These are phyloP conservation scores for Peromyscus californicus DNA, from an alignment of 2,113 vertebrate species.

Conservation along the genomic window DNA sequence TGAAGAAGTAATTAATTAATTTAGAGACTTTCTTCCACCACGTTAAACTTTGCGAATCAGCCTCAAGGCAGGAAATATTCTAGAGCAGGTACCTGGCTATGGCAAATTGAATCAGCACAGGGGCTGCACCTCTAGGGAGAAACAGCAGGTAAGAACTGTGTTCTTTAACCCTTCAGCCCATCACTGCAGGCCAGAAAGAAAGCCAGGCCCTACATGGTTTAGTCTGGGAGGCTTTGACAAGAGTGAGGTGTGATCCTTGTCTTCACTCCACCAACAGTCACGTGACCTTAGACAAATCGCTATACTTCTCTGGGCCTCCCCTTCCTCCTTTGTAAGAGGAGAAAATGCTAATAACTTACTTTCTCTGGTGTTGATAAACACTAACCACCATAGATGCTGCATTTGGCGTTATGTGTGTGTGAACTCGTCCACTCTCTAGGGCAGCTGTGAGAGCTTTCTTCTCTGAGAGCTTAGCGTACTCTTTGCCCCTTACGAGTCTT, in stretches of 20 bases:
- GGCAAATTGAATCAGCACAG: background rate
- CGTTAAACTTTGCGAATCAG: background rate
- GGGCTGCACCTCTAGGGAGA: background rate
- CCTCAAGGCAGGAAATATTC: slow-evolving; percentile 59
- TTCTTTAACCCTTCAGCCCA: background rate
- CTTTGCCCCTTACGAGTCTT: background rate
- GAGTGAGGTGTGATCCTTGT: background rate
- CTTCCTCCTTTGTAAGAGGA: background rate
- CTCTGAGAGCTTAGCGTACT: background rate
- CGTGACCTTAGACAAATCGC: background rate
- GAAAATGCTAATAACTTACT: background rate
- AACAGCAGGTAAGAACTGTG: background rate
- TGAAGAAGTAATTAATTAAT: slow-evolving; percentile 80
- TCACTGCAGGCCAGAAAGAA: background rate
- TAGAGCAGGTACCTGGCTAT: background rate
- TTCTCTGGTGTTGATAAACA: background rate
- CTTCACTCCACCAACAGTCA: background rate
- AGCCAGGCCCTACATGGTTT: background rate
- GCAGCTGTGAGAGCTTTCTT: background rate
- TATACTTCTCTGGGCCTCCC: background rate
- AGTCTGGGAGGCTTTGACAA: background rate
- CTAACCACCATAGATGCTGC: background rate
- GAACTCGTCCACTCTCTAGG: background rate
- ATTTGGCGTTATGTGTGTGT: background rate
- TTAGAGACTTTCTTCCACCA: slow-evolving; percentile 64